phyloP scores from a whole-genome alignment of 1,140 invertebrate species.

The Mylabris phalerata region DNA sequence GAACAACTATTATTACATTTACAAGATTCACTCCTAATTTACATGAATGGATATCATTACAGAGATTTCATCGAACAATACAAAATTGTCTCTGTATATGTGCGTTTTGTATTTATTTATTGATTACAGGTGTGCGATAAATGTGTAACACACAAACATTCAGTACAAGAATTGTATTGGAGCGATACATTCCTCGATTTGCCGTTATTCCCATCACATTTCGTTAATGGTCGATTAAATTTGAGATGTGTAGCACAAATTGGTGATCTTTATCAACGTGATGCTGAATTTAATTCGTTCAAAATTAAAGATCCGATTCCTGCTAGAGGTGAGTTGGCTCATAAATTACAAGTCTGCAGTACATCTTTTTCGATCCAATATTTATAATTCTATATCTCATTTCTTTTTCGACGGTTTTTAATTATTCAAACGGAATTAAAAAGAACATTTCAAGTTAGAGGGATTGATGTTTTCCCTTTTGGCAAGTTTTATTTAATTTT shows the following conservation, averaged over 20 bases:
- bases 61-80: no score
- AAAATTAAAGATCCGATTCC: constrained; percentile 51
- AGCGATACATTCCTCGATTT: constrained; percentile 37
- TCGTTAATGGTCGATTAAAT: constrained; percentile 41
- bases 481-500: no score
- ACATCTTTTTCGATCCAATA: no score
- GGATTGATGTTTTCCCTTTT: no score
- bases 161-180: constrained; percentile 32
- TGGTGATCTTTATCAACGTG: constrained; percentile 48
- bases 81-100: not conserved
- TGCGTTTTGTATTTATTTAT: constrained; percentile 11
- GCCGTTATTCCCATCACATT: constrained; percentile 39
- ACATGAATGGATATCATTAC: no score
- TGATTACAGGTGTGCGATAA: constrained; percentile 42
- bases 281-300: constrained; percentile 47
- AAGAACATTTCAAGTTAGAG: no score
- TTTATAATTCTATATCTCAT: no score
- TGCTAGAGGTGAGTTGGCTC: constrained; percentile 46
- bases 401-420: no score
- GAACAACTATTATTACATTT: no score
- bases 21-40: no score
- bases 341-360: no score
- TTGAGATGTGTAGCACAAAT: constrained; percentile 51
- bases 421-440: no score
- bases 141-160: constrained; percentile 33